Base-by-base conservation (phyloP, 2,113 vertebrate species). In the Tachysurus vachellii region DNA sequence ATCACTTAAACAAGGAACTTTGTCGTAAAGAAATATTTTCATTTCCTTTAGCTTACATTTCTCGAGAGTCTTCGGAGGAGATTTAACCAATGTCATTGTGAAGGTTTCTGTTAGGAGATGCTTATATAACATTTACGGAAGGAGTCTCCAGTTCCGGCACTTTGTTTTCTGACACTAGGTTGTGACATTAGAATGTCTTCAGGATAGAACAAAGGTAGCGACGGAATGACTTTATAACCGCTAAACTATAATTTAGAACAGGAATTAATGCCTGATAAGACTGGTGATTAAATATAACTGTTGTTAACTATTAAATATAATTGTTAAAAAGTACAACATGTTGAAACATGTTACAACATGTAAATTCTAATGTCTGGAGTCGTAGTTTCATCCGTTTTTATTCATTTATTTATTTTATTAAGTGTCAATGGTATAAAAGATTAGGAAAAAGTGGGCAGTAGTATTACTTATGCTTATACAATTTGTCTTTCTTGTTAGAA, bases 41-140 rank as follows among this genome's bases (percentile, higher is more conserved):
- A 56, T 80, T 70, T 86, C 14, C 85, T 66, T 50, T 70, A 76
- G 6, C 61, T 86, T 70, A n/a, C n/a, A n/a, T n/a, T n/a, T n/a
- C n/a, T n/a, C n/a, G n/a, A n/a, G n/a, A n/a, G n/a, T n/a, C n/a
- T n/a, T n/a, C n/a, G n/a, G n/a, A n/a, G n/a, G n/a, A n/a, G n/a
- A n/a, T n/a, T n/a, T n/a, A n/a, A n/a, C n/a, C 17, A 73, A 1
- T 44, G 36, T 36, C 16, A 10, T 21, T 73, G 31, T 21, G 31
- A 26, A 23, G 11, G 21, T 50, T 47, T 76, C 10, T 26, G 42
- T 75, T 23, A 75, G 9, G 36, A 10, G 31, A 42, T 42, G 31
- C 7, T 42, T 71, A 42, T 36, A 8, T 42, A 1, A 19, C 2
- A 47, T 26, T 75, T 19, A 47, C 26, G 21, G 42, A 47, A 75